A percentile compares a stretch with the other conserved stretches of the same genome.
phyloP scores from a whole-genome alignment of 2,888 invertebrate species.

The Escarpia spicata region DNA sequence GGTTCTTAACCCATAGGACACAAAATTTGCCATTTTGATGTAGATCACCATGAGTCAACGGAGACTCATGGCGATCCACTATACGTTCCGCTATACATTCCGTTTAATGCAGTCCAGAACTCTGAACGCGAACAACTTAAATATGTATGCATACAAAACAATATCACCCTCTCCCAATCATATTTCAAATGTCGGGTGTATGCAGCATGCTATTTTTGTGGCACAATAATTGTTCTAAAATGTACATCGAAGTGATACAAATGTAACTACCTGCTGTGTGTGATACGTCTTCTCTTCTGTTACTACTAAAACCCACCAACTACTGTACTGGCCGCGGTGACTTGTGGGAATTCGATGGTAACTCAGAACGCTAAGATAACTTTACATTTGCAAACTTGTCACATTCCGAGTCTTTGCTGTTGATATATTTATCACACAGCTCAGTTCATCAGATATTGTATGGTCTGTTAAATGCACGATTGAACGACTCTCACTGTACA shows the following conservation, averaged over 20 bases:
- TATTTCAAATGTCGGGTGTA: not conserved
- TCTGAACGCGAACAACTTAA: not conserved
- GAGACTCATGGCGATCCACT: too few relatives aligned
- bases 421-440: not conserved
- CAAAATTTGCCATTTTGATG: too few relatives aligned
- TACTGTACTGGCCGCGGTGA: not conserved
- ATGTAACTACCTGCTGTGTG: not conserved
- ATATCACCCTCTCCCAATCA: not conserved
- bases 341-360: not conserved
- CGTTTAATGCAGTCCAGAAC: too few relatives aligned
- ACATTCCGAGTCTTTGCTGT: not conserved
- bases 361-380: not conserved
- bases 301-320: not conserved
- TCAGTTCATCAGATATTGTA: not conserved
- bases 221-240: not conserved
- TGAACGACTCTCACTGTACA: not conserved
- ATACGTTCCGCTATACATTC: too few relatives aligned
- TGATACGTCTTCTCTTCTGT: not conserved
- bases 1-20: too few relatives aligned
- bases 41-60: too few relatives aligned
- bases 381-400: not conserved
- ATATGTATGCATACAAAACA: not conserved
- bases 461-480: not conserved
- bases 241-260: not conserved
- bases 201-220: not conserved